Evolutionary conservation across 2,797 vertebrate genomes (phyloP), one percentile per base, ranked within the genome.

Genomic region (Momotus momota): DNA sequence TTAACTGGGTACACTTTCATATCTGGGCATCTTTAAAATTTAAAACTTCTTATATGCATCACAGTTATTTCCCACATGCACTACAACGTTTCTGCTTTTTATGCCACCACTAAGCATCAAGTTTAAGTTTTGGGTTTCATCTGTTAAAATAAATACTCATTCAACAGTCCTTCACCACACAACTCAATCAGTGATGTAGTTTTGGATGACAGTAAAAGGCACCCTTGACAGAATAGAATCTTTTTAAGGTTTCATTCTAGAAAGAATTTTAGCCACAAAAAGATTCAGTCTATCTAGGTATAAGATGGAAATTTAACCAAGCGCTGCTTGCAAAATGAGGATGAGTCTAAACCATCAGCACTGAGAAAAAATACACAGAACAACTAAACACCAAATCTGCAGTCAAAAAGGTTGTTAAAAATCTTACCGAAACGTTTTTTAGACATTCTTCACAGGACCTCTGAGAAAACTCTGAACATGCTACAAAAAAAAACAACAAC

Each of bases 381-480:
- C 17, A 41, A 21, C 18, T 10, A 52, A 45, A 5, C 52, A 57
- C 7, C 29, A 51, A 69, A 72, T 51, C 61, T 8, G 64, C 18
- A 61, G 11, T 17, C 18, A 52, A 73, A 90, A 83, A 65, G 57
- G 16, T 31, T 17, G 5, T 5, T 35, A 61, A 81, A 57, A 84
- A 91, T 43, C 98, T 98, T 94, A 99, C 99, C 94, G 96, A 96
- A 33, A 98, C 96, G 46, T 98, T 98, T 60, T 93, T 98, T 20
- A 98, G 95, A 81, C 99, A 99, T 16, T 97, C 93, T 52, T 98
- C 98, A 79, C 99, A 99, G 45, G 72, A 97, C 40, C 38, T 97
- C 72, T 75, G 75, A 58, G 95, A 95, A 55, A 96, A 96, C n/a
- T 82, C 10, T 12, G 97, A 96, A 62, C 98, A 99, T 18, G 94